These are phyloP conservation scores for Archips crataeganus DNA, from an alignment of 2,888 invertebrate species.

Conservation along the genomic window DNA sequence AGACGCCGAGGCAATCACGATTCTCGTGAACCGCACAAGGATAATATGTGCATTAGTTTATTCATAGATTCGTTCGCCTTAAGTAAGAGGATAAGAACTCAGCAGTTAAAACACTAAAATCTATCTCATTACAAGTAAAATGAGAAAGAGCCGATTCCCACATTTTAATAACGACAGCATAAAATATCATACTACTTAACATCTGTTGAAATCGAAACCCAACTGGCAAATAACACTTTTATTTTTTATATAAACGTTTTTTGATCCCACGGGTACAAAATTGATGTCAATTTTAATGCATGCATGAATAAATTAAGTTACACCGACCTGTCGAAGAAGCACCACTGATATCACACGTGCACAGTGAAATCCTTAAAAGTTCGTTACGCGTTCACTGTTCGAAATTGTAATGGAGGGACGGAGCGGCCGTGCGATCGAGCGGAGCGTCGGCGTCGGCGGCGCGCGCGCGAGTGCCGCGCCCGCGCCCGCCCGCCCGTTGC, in stretches of 20 bases:
- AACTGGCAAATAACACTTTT: not conserved
- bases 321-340: slow-evolving; percentile 65
- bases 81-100: not conserved
- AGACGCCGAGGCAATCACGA: slow-evolving; percentile 43
- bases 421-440: slow-evolving; percentile 68
- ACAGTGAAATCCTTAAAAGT: slow-evolving; percentile 76
- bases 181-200: not conserved
- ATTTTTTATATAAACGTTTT: not conserved
- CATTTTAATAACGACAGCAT: not conserved
- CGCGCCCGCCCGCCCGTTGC: slow-evolving; percentile 57
- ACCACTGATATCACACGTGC: slow-evolving; percentile 64
- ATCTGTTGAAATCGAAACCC: not conserved
- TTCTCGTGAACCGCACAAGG: slow-evolving; percentile 7
- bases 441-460: slow-evolving; percentile 77
- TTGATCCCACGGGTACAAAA: not conserved
- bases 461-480: slow-evolving; percentile 80
- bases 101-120: not conserved
- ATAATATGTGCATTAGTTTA: not conserved
- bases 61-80: not conserved
- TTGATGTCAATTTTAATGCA: not conserved
- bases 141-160: not conserved
- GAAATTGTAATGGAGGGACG: slow-evolving; percentile 60
- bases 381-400: slow-evolving; percentile 74
- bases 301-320: slow-evolving; percentile 45
- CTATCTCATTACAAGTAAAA: not conserved